Percentiles rank a stretch among this genome's conserved stretches.
Conservation (phyloP, 2,113 vertebrate species). For the Callipepla squamata region DNA sequence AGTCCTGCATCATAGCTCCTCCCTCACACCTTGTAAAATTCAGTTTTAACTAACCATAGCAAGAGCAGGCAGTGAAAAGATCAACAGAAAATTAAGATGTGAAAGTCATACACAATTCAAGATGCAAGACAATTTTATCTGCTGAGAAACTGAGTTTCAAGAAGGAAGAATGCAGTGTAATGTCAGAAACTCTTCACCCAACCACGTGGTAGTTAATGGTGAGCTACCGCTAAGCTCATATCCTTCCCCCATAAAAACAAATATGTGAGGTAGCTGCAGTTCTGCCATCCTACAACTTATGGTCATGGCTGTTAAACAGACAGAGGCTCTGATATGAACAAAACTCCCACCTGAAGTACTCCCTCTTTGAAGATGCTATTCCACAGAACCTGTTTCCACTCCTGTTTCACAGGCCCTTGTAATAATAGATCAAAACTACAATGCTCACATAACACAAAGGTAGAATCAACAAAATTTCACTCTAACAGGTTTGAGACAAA, state of each 20-base stretch:
- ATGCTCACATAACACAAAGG: accelerated
- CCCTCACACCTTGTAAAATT: not conserved
- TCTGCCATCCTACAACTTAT: not conserved
- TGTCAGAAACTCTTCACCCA: not conserved
- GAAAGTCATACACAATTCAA: not conserved
- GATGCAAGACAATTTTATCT: not conserved
- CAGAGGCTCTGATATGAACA: not conserved
- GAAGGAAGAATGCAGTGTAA: not conserved
- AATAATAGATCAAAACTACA: not conserved
- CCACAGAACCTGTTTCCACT: not conserved
- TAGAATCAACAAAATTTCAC: not conserved
- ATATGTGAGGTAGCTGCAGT: not conserved
- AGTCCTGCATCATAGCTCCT: not conserved
- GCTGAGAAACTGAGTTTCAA: not conserved
- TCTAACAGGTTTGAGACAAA: not conserved
- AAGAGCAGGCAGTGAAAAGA: not conserved
- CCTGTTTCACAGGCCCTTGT: accelerated
- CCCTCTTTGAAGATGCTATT: not conserved
- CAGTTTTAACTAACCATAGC: not conserved
- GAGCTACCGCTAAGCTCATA: not conserved
- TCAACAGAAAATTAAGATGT: not conserved
- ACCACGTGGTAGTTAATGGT: not conserved
- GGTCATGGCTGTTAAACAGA: not conserved
- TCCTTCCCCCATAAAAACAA: not conserved
- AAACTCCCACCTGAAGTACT: not conserved